phyloP scores from a whole-genome alignment of 2,113 vertebrate genomes.

The Pogona vitticeps region DNA sequence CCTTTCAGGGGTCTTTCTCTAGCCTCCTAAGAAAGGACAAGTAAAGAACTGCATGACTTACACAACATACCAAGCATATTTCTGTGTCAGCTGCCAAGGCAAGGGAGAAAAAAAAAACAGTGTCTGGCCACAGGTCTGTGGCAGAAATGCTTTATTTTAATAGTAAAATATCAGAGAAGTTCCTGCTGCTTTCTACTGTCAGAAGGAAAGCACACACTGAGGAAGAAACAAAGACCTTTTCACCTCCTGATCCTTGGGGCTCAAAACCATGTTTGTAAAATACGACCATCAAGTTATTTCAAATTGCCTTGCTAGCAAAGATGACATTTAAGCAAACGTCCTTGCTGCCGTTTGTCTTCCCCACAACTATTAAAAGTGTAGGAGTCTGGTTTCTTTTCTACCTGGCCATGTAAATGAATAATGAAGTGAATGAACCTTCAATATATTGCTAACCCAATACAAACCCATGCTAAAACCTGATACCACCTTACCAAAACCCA shows the following conservation, averaged over 20 bases:
- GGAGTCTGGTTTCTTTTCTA: background rate
- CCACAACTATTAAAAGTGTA: background rate
- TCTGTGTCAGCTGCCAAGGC: conserved; percentile 48
- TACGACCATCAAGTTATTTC: conserved; percentile 41
- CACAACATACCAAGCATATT: conserved; percentile 61
- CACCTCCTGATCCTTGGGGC: conserved; percentile 94
- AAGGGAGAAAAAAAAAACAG: conserved; percentile 26
- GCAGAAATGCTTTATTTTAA: conserved; percentile 7
- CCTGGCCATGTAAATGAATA: background rate
- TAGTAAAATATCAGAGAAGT: background rate
- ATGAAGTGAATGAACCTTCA: too few species aligned
- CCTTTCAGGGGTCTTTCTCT: conserved; percentile 23
- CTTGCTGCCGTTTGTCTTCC: background rate
- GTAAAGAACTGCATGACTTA: conserved; percentile 54
- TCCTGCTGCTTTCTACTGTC: conserved; percentile 11
- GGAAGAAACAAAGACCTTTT: conserved; percentile 80
- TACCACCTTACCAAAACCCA: background rate
- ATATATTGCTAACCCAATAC: too few species aligned
- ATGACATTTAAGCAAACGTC: too few species aligned
- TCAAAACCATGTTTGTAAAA: conserved; percentile 77
- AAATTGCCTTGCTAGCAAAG: conserved; percentile 32
- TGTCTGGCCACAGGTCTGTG: conserved; percentile 40
- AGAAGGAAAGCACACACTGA: background rate
- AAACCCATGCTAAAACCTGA: background rate
- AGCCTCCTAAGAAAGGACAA: conserved; percentile 45